Conservation (phyloP, 2,888 invertebrate species). For the Rambutsinella grinnellia region DNA sequence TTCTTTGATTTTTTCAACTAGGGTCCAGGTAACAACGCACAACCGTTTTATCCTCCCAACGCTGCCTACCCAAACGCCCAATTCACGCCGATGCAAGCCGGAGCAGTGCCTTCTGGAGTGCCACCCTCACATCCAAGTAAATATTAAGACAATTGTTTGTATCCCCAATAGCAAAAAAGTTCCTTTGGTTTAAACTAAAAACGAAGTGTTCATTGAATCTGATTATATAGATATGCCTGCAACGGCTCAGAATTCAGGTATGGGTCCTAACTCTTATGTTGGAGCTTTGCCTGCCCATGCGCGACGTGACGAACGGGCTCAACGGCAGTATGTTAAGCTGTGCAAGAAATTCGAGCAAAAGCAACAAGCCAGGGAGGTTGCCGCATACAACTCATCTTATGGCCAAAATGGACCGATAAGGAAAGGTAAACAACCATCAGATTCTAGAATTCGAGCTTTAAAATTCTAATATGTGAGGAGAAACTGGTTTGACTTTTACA, state of each 20-base stretch:
- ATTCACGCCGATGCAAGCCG: slow-evolving; percentile 61
- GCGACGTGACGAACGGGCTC: slow-evolving; percentile 84
- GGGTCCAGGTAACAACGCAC: slow-evolving; percentile 64
- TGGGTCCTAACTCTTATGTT: slow-evolving; percentile 55
- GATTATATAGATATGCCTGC: slow-evolving; percentile 21
- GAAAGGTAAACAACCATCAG: slow-evolving; percentile 74
- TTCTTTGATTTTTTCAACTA: slow-evolving; percentile 42
- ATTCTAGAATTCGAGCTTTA: no score
- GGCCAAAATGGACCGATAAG: slow-evolving; percentile 68
- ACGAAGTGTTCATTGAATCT: neutral
- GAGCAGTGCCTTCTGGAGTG: slow-evolving; percentile 62
- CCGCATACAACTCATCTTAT: slow-evolving; percentile 45
- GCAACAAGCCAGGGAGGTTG: slow-evolving; percentile 68
- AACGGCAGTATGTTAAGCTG: slow-evolving; percentile 82
- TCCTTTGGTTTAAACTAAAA: neutral
- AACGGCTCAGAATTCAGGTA: slow-evolving; percentile 34
- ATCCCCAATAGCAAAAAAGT: neutral
- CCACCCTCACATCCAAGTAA: slow-evolving; percentile 61
- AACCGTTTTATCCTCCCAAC: slow-evolving; percentile 64
- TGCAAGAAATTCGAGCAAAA: slow-evolving; percentile 82
- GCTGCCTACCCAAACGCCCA: slow-evolving; percentile 60
- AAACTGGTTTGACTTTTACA: neutral
- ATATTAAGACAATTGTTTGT: neutral
- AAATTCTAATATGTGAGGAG: neutral
- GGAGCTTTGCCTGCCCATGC: slow-evolving; percentile 58